Evolutionary conservation across 2,797 vertebrate genomes (phyloP), one percentile per base, ranked within the genome.

Genomic region (Acipenser ruthenus): DNA sequence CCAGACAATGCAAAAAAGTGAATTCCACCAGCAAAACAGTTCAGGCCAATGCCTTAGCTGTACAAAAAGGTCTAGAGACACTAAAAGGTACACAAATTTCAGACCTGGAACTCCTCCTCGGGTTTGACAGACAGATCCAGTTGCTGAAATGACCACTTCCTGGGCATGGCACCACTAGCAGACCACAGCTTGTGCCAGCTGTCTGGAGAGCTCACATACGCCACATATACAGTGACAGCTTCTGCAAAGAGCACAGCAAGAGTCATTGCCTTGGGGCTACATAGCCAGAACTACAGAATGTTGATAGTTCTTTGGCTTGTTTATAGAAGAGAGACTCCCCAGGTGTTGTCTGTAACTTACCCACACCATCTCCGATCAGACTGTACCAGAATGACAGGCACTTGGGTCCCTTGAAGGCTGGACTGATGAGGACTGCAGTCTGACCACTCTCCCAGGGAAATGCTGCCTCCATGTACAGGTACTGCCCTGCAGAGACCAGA

Each of bases 341-440:
- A 37, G 23, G 23, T 4, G 4, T 4, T 2, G 23, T 37, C 23
- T 37, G 23, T 3, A 37, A 69, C 68, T 69, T 13, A 69, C 68
- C 63, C 63, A 69, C 53, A 6, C 63, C 49, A 10, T 23, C 15
- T 8, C 68, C 68, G 13, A 23, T 37, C 53, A 69, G 13, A n/a
- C 62, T 58, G 68, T 65, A 65, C 68, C 68, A 69, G 63, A 69
- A 69, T 7, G 23, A n/a, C 37, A 69, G 12, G 13, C 68, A 65
- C 48, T 47, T 56, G 7, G 52, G 49, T 3, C 53, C 68, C 13
- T 47, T 49, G 50, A 69, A 3, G 7, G 18, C 11, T 4, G 68
- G 63, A 49, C 68, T 65, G 7, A 52, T 5, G 11, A 69, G 68
- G 10, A 49, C 63, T 4, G 63, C 68, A 4, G 37, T 12, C 6